A percentile compares a stretch with the other conserved stretches of the same genome.
phyloP scores from a whole-genome alignment of 2,797 vertebrate genomes.

The Simalia tracyae region DNA sequence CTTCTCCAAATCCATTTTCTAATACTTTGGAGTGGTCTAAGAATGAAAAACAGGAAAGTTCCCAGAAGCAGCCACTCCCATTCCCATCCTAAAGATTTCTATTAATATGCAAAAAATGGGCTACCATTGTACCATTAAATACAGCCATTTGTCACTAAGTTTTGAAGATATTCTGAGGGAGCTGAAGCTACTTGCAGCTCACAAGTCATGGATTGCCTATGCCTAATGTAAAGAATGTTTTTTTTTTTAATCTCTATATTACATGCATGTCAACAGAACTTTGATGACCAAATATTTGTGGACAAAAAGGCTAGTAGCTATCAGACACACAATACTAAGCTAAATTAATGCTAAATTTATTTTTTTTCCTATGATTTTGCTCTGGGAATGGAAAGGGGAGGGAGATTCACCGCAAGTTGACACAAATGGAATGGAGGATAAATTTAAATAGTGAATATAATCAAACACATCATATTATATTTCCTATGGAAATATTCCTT shows the following conservation, averaged over 20 bases:
- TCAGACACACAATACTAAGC: neutral
- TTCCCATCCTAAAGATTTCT: too few species aligned
- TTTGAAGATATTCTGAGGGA: too few species aligned
- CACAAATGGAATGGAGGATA: neutral
- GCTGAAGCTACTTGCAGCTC: too few species aligned
- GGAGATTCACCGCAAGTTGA: neutral
- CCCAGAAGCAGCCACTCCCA: too few species aligned
- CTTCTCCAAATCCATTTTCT: too few species aligned
- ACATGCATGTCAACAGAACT: neutral
- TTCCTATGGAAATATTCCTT: constrained; percentile 16
- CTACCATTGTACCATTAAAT: too few species aligned
- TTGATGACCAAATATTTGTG: neutral
- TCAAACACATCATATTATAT: constrained; percentile 7
- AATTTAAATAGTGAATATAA: neutral
- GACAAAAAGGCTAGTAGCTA: neutral
- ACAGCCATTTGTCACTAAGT: too few species aligned
- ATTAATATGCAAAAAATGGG: too few species aligned
- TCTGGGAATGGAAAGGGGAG: neutral
- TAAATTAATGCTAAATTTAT: neutral
- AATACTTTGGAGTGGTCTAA: too few species aligned
- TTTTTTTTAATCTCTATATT: neutral
- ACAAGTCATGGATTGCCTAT: too few species aligned
- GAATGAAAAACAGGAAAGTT: too few species aligned
- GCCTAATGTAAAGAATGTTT: neutral
- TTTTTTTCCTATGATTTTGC: neutral